These are phyloP conservation scores for Neoarius graeffei DNA, from an alignment of 2,113 vertebrate genomes.

Conservation along the genomic window DNA sequence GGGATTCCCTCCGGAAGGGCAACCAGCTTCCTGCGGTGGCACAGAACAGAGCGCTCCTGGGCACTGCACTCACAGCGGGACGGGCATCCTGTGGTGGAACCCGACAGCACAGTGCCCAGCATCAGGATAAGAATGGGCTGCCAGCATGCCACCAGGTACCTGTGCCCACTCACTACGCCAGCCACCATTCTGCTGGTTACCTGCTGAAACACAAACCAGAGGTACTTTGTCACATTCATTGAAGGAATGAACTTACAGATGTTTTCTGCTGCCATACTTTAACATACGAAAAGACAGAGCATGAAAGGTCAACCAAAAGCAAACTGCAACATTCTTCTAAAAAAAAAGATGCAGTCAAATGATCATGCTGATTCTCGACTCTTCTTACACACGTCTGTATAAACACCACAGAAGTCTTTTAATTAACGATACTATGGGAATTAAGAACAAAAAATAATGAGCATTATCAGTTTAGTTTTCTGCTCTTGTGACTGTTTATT, in stretches of 20 bases:
- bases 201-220: constrained; percentile 72
- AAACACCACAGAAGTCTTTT: constrained; percentile 14
- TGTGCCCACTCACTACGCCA: constrained; percentile 86
- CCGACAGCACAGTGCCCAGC: constrained; percentile 92
- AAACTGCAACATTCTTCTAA: neutral
- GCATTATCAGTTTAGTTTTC: neutral
- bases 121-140: constrained; percentile 97
- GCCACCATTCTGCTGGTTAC: constrained; percentile 93
- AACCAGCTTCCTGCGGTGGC: constrained; percentile 88
- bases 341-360: neutral
- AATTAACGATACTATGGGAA: constrained; percentile 37
- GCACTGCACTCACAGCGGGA: constrained; percentile 94
- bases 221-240: constrained; percentile 22
- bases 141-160: constrained; percentile 96
- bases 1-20: constrained; percentile 92
- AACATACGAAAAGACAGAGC: neutral
- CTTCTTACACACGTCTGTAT: constrained; percentile 28
- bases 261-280: neutral
- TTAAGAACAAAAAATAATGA: constrained; percentile 8
- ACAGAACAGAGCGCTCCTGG: constrained; percentile 93
- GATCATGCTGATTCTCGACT: constrained; percentile 23
- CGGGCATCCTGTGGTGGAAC: constrained; percentile 92
- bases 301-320: neutral
- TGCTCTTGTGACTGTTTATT: neutral
- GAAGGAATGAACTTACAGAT: neutral